Evolutionary conservation across 2,888 invertebrate genomes (phyloP).

Genomic region (Furcula furcula): DNA sequence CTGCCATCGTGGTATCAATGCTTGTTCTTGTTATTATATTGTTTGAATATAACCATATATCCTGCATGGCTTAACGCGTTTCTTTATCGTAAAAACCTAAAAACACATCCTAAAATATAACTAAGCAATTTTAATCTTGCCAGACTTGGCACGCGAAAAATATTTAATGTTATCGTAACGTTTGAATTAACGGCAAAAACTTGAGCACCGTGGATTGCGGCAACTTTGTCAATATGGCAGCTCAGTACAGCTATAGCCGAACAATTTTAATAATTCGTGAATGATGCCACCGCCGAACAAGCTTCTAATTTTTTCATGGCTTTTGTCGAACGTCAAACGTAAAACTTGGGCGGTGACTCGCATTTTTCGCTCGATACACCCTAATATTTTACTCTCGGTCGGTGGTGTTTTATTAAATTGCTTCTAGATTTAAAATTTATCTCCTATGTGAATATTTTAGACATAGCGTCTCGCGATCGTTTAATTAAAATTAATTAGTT

Average conservation of each 20-base stretch:
- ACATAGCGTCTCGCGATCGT: too few species aligned
- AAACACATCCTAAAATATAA: too few species aligned
- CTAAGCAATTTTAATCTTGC: neutral
- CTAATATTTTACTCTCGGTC: conserved; percentile 10
- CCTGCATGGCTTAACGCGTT: too few species aligned
- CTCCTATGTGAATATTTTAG: too few species aligned
- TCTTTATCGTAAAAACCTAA: too few species aligned
- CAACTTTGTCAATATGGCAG: conserved; percentile 68
- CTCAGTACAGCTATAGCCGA: conserved; percentile 49
- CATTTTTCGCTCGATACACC: conserved; percentile 33
- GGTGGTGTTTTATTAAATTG: conserved; percentile 20
- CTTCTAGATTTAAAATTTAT: conserved; percentile 5
- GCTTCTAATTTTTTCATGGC: conserved; percentile 50
- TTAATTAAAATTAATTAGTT: too few species aligned
- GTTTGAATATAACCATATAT: too few species aligned
- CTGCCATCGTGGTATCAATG: too few species aligned
- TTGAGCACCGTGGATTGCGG: conserved; percentile 26
- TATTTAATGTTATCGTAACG: conserved; percentile 50
- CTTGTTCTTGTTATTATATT: too few species aligned
- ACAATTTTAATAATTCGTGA: conserved; percentile 69
- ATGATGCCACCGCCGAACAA: conserved; percentile 41
- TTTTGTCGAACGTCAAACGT: conserved; percentile 40
- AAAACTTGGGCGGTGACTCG: conserved; percentile 37
- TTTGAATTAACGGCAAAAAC: conserved; percentile 61
- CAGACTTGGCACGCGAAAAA: conserved; percentile 26